phyloP scores from a whole-genome alignment of 2,113 vertebrate species.

The Enhydra lutris region DNA sequence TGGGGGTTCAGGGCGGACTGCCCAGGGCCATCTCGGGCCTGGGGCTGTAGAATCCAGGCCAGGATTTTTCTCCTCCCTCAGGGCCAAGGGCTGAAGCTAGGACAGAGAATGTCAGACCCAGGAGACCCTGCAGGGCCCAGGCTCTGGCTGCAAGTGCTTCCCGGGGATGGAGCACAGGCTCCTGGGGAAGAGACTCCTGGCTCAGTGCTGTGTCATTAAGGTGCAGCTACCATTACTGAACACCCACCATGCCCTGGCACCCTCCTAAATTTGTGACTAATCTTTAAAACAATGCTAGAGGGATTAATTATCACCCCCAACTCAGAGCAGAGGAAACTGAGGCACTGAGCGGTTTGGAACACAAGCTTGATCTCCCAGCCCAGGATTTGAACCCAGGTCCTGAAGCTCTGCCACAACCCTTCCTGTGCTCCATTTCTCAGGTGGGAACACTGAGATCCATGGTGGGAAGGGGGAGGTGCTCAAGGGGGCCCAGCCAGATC shows the following conservation, averaged over 20 bases:
- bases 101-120: neutral
- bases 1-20: neutral
- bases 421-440: accelerated
- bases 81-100: neutral
- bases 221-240: neutral
- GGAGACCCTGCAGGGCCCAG: neutral
- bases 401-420: too few relatives aligned
- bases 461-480: neutral
- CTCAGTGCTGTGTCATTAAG: neutral
- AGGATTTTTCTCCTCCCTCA: neutral
- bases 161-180: neutral
- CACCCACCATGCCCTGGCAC: neutral
- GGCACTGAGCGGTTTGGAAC: neutral
- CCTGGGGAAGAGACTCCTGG: neutral
- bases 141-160: neutral
- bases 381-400: neutral
- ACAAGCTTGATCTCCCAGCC: neutral
- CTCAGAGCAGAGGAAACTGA: neutral
- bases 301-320: neutral
- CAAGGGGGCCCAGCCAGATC: neutral
- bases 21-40: accelerated
- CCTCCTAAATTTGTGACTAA: neutral
- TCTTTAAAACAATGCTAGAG: neutral
- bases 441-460: neutral
- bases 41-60: neutral